Conservation (phyloP, 2,113 vertebrate genomes). For the Catharus fuscescens region DNA sequence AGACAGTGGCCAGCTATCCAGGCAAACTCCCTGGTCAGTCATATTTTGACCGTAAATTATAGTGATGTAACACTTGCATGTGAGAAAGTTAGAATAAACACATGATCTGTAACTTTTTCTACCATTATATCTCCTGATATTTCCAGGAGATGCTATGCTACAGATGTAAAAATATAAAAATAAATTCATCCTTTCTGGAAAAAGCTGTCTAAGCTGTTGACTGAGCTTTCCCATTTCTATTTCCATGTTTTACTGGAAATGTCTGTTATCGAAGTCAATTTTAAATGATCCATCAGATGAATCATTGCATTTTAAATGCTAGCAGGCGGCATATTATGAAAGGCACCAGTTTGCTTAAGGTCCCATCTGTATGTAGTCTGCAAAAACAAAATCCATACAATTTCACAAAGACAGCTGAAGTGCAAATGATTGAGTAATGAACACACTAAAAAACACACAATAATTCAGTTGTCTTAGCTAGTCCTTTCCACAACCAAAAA, state of each 20-base stretch:
- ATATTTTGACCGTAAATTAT: neutral
- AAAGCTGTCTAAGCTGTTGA: neutral
- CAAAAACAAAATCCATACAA: neutral
- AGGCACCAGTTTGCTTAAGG: neutral
- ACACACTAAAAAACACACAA: neutral
- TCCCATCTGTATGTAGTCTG: neutral
- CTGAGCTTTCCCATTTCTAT: neutral
- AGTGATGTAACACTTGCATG: neutral
- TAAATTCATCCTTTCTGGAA: neutral
- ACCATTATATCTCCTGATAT: neutral
- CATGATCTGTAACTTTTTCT: neutral
- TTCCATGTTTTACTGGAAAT: conserved; percentile 8
- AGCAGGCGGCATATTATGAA: neutral
- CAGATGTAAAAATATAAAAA: neutral
- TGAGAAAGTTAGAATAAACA: neutral
- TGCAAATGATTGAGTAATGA: neutral
- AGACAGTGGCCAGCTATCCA: neutral
- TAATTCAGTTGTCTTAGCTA: neutral
- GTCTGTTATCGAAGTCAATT: neutral
- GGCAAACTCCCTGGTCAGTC: neutral
- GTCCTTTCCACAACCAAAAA: neutral
- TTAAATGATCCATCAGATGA: conserved; percentile 16
- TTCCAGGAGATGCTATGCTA: neutral
- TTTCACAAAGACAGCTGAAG: conserved; percentile 20
- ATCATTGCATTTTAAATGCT: conserved; percentile 10